These are phyloP conservation scores for Dicrostonyx torquatus DNA, from an alignment of 2,797 vertebrate genomes.

Conservation along the genomic window DNA sequence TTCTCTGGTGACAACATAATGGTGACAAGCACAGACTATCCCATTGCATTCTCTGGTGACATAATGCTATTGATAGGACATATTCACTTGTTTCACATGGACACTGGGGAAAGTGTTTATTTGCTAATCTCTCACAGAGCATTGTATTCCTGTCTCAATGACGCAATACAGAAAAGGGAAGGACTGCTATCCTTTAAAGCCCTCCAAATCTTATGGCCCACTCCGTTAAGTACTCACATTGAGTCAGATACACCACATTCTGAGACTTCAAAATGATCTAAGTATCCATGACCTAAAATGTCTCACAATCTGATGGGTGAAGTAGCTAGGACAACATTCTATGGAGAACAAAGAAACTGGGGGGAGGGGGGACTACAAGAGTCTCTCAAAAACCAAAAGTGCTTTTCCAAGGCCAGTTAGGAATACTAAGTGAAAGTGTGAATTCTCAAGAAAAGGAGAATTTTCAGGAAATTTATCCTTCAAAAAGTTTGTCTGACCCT, in stretches of 20 bases:
- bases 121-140: background rate
- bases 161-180: background rate
- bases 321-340: background rate
- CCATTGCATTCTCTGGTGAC: background rate
- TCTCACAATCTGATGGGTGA: background rate
- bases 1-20: background rate
- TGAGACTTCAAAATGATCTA: background rate
- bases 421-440: background rate
- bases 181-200: background rate
- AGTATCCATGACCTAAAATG: background rate
- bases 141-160: background rate
- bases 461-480: background rate
- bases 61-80: background rate
- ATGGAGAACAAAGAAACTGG: background rate
- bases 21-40: background rate
- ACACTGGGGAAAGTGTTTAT: background rate
- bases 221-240: background rate
- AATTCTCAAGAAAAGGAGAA: background rate
- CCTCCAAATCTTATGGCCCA: background rate
- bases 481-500: background rate
- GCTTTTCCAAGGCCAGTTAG: background rate
- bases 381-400: background rate
- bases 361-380: no score
- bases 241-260: background rate
- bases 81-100: background rate